A percentile compares a stretch with the other conserved stretches of the same genome.
Conservation (phyloP, 2,113 vertebrate genomes). For the Osmerus mordax region DNA sequence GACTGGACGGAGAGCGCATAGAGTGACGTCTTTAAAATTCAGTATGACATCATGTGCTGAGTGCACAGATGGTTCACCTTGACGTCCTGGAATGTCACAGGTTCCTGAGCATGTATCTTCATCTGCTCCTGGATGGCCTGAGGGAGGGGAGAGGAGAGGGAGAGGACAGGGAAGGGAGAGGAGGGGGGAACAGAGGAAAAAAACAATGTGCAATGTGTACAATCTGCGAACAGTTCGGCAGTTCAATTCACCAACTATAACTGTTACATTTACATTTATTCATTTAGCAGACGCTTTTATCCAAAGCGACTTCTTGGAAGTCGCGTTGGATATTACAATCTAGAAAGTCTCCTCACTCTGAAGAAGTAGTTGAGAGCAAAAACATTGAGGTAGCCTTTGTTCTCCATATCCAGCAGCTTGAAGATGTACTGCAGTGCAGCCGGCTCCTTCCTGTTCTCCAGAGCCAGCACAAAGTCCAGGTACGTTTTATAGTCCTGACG, state of each 20-base stretch:
- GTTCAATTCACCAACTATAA: not conserved
- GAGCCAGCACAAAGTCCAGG: constrained; percentile 93
- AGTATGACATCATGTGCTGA: not conserved
- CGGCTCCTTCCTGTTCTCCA: constrained; percentile 98
- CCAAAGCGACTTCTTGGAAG: no score
- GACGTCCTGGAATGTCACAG: constrained; percentile 95
- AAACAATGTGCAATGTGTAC: not conserved
- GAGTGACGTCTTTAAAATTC: not conserved
- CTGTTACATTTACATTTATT: no score
- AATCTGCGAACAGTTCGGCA: not conserved
- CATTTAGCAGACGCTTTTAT: no score
- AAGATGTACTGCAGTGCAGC: constrained; percentile 96
- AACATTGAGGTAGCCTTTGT: constrained; percentile 92
- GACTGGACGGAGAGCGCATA: not conserved
- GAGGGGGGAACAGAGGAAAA: not conserved
- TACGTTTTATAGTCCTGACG: constrained; percentile 97
- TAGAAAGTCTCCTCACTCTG: constrained; percentile 77
- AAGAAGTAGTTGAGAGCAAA: constrained; percentile 99
- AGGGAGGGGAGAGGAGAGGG: not conserved
- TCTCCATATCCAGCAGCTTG: constrained; percentile 97
- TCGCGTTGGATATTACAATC: no score
- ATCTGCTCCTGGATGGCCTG: constrained; percentile 98
- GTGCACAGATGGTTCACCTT: constrained; percentile 73
- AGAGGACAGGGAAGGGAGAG: constrained; percentile 18
- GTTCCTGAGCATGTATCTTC: constrained; percentile 94